Conservation (phyloP, 2,113 vertebrate genomes). For the Mesoclemmys tuberculata region DNA sequence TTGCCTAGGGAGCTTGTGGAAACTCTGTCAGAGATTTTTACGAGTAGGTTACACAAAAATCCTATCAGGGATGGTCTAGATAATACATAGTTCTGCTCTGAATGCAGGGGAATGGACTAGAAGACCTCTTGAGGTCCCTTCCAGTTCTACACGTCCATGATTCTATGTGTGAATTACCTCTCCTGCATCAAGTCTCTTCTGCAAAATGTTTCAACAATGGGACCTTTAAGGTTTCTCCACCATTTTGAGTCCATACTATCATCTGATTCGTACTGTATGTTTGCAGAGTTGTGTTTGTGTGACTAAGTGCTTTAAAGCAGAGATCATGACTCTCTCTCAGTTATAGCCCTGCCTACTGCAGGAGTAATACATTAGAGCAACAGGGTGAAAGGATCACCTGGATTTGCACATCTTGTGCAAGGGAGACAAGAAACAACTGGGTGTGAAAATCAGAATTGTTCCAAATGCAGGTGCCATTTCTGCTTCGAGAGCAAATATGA, state of each 20-base stretch:
- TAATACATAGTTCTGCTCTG: too few species aligned
- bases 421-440: background rate
- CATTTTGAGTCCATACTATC: background rate
- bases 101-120: too few species aligned
- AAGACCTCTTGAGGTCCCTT: too few species aligned
- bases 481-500: background rate
- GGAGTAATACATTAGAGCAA: background rate
- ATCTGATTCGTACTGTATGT: background rate
- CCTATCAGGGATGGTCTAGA: too few species aligned
- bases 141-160: too few species aligned
- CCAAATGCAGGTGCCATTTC: background rate
- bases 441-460: background rate
- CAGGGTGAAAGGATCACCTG: constrained; percentile 1
- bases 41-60: too few species aligned
- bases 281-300: background rate
- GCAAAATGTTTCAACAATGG: constrained; percentile 19
- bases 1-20: too few species aligned
- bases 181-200: background rate
- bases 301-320: background rate
- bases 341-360: background rate
- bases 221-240: background rate
- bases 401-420: background rate
- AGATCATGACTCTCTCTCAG: background rate
- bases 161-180: background rate
- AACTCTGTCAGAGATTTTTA: too few species aligned